Evolutionary conservation across 92 coral and sea anemone genomes (phyloP).

Genomic region (Porites cylindrica): DNA sequence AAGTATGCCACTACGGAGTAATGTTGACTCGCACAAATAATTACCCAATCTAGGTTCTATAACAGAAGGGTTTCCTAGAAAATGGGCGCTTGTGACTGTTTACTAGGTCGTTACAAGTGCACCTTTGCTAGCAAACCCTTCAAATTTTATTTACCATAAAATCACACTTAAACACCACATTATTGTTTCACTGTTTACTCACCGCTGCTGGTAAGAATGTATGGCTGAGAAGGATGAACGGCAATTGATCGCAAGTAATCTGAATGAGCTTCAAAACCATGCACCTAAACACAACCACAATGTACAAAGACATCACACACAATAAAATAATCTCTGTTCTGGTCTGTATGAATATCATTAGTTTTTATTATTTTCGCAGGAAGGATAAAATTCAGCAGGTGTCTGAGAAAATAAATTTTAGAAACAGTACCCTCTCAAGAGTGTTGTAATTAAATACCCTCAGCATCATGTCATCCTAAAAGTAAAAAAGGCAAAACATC

Average conservation of each 20-base stretch:
- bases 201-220: constrained; percentile 96
- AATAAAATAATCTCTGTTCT: not conserved
- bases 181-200: constrained; percentile 26
- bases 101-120: no score
- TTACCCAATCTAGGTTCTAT: no score
- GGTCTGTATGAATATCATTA: not conserved
- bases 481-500: not conserved
- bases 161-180: not conserved
- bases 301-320: not conserved
- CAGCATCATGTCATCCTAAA: constrained; percentile 97
- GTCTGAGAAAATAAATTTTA: not conserved
- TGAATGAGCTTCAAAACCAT: constrained; percentile 99
- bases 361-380: not conserved
- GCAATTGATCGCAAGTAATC: constrained; percentile 95
- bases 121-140: no score
- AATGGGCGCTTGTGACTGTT: no score
- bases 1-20: no score
- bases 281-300: constrained; percentile 60
- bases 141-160: no score
- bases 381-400: no score
- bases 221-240: constrained; percentile 97
- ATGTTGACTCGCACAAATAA: no score
- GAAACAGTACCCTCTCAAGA: constrained; percentile 79
- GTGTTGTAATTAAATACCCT: constrained; percentile 97
- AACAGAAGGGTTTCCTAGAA: no score